Percentiles rank a stretch among this genome's conserved stretches.
phyloP scores from a whole-genome alignment of 2,797 vertebrate genomes.

The Toxotes lorentzi region DNA sequence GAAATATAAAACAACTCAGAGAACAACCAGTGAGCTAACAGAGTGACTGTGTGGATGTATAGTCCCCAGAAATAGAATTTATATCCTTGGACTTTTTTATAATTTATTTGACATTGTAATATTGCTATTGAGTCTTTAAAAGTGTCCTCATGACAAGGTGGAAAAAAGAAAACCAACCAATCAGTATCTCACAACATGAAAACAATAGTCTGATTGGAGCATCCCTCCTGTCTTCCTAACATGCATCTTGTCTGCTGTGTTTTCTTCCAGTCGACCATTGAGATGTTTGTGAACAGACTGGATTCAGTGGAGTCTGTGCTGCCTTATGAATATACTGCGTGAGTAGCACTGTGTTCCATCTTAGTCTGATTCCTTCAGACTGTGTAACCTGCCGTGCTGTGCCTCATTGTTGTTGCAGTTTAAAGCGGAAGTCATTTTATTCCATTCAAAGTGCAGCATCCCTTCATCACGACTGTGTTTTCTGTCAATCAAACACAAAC shows the following conservation, averaged over 20 bases:
- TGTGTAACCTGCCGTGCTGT: too few species aligned
- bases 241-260: slow-evolving; percentile 26
- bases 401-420: neutral
- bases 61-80: neutral
- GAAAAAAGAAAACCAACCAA: neutral
- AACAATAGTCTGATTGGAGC: neutral
- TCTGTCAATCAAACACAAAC: neutral
- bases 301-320: slow-evolving; percentile 97
- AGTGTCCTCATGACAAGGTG: neutral
- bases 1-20: too few species aligned
- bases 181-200: neutral
- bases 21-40: neutral
- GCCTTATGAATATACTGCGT: slow-evolving; percentile 95
- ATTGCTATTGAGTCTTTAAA: neutral
- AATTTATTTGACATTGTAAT: too few species aligned
- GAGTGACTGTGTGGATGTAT: neutral
- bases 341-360: slow-evolving; percentile 75
- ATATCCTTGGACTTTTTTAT: neutral
- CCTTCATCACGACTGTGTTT: neutral
- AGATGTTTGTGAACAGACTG: slow-evolving; percentile 95
- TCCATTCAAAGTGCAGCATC: neutral
- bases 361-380: neutral
- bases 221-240: neutral
- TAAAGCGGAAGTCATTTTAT: neutral
- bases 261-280: slow-evolving; percentile 86